phyloP scores from a whole-genome alignment of 1,140 invertebrate genomes.

The Drosophila lacteicornis region DNA sequence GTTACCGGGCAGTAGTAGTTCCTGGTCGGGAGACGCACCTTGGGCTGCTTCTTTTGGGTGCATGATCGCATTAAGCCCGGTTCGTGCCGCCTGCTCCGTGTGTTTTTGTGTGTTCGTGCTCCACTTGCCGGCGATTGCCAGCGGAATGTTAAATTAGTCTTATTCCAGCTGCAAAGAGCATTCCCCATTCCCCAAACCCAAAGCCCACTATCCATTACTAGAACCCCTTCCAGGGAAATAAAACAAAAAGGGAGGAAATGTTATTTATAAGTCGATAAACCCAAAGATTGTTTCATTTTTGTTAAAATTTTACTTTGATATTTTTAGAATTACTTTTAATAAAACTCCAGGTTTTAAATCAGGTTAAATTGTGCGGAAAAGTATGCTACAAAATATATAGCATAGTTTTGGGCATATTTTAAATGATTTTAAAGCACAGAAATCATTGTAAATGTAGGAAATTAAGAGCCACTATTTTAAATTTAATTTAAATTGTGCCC shows the following conservation, averaged over 20 bases:
- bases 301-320: background rate
- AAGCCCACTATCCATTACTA: background rate
- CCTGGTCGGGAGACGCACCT: conserved; percentile 18
- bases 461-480: no score
- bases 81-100: conserved; percentile 34
- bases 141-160: conserved; percentile 77
- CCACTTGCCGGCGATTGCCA: conserved; percentile 64
- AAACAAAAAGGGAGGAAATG: conserved; percentile 20
- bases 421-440: no score
- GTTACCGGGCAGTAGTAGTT: conserved; percentile 26
- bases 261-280: conserved; percentile 4
- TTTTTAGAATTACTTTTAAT: no score
- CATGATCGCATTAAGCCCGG: conserved; percentile 73
- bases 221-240: background rate
- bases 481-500: no score
- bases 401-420: no score
- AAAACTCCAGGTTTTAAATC: no score
- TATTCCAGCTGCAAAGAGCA: background rate
- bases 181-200: background rate
- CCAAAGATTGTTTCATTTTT: conserved; percentile 1
- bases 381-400: no score
- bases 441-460: no score
- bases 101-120: conserved; percentile 62
- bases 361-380: no score
- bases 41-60: conserved; percentile 29